Percentiles rank a stretch among this genome's conserved stretches.
phyloP scores from a whole-genome alignment of 1,140 invertebrate genomes.

The Dryas iulia region DNA sequence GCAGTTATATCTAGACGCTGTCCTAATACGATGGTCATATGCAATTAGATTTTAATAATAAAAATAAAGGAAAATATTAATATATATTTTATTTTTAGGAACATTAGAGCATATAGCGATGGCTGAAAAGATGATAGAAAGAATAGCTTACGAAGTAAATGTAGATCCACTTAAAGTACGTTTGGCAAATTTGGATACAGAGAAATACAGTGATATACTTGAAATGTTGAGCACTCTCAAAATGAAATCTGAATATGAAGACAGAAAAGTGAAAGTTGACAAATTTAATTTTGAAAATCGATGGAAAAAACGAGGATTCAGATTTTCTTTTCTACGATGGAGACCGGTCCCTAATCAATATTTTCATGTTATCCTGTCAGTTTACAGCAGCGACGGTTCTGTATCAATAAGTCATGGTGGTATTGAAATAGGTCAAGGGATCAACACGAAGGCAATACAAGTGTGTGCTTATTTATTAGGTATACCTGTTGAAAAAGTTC shows the following conservation, averaged over 20 bases:
- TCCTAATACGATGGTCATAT: too few relatives aligned
- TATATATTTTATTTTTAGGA: slow-evolving; percentile 63
- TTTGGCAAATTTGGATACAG: slow-evolving; percentile 82
- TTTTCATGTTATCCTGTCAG: slow-evolving; percentile 83
- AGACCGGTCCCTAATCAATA: slow-evolving; percentile 76
- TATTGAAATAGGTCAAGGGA: slow-evolving; percentile 31
- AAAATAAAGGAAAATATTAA: too few relatives aligned
- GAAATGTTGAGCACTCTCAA: slow-evolving; percentile 82
- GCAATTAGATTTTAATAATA: too few relatives aligned
- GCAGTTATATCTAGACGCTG: too few relatives aligned
- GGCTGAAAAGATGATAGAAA: slow-evolving; percentile 91
- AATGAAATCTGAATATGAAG: slow-evolving; percentile 81
- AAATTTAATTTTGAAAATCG: slow-evolving; percentile 85
- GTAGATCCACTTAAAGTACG: slow-evolving; percentile 86
- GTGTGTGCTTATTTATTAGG: slow-evolving; percentile 85
- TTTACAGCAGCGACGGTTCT: slow-evolving; percentile 88
- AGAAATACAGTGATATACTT: slow-evolving; percentile 55
- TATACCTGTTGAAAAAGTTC: slow-evolving; percentile 84
- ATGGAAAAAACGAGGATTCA: slow-evolving; percentile 88
- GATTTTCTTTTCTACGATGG: slow-evolving; percentile 84
- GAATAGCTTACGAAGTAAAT: slow-evolving; percentile 84
- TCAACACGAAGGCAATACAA: slow-evolving; percentile 88
- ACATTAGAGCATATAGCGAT: slow-evolving; percentile 83
- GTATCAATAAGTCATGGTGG: slow-evolving; percentile 88
- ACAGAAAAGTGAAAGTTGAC: slow-evolving; percentile 79